A percentile compares a stretch with the other conserved stretches of the same genome.
phyloP scores from a whole-genome alignment of 2,797 vertebrate genomes.

The Australoheros facetus region DNA sequence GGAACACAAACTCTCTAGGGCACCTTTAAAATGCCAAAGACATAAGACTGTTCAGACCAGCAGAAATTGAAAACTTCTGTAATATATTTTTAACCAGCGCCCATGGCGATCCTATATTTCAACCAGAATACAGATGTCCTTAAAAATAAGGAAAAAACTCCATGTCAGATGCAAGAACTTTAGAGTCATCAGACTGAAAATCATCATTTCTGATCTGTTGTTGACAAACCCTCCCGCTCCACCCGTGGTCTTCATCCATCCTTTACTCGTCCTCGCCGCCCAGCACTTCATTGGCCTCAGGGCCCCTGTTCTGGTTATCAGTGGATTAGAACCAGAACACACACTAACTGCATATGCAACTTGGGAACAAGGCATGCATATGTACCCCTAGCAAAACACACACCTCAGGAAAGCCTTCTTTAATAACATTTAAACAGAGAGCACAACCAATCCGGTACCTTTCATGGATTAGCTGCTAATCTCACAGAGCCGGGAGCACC shows the following conservation, averaged over 20 bases:
- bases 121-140: background rate
- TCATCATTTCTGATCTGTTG: slow-evolving; percentile 59
- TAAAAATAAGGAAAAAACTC: background rate
- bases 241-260: slow-evolving; percentile 47
- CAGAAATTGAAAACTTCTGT: background rate
- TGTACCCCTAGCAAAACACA: slow-evolving; percentile 28
- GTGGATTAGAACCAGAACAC: slow-evolving; percentile 74
- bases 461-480: slow-evolving; percentile 82
- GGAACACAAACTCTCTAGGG: background rate
- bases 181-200: slow-evolving; percentile 42
- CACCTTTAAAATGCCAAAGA: slow-evolving; percentile 5
- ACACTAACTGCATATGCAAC: slow-evolving; percentile 56
- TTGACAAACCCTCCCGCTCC: slow-evolving; percentile 40
- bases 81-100: too few relatives aligned
- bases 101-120: background rate
- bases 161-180: slow-evolving; percentile 11
- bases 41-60: background rate
- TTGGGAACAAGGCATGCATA: slow-evolving; percentile 20
- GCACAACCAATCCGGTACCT: slow-evolving; percentile 69
- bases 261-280: background rate
- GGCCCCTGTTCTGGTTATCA: slow-evolving; percentile 73
- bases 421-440: slow-evolving; percentile 78
- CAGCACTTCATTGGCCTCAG: slow-evolving; percentile 40
- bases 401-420: slow-evolving; percentile 71
- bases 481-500: slow-evolving; percentile 71